Conservation (phyloP, 2,888 invertebrate species). For the Megamerina dolium region DNA sequence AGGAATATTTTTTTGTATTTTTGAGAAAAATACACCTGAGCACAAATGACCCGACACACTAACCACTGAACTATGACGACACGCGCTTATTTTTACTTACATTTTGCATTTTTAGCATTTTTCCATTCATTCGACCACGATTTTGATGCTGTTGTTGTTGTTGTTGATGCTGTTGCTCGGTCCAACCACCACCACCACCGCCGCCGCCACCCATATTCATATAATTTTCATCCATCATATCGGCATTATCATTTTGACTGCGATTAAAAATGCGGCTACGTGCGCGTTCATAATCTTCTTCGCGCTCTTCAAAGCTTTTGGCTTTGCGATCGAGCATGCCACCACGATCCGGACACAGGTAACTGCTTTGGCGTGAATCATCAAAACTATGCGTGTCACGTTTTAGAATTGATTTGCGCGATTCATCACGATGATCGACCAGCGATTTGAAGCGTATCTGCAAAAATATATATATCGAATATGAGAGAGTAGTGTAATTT, state of each 20-base stretch:
- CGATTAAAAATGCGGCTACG: slow-evolving; percentile 73
- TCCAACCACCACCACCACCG: slow-evolving; percentile 30
- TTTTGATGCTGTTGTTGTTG: slow-evolving; percentile 19
- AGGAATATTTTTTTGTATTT: neutral
- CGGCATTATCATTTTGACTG: slow-evolving; percentile 30
- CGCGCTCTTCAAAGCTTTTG: slow-evolving; percentile 86
- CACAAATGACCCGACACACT: too few species aligned
- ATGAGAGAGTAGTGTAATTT: too few species aligned
- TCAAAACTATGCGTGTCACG: slow-evolving; percentile 76
- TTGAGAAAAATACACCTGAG: slow-evolving; percentile 3
- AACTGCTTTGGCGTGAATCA: slow-evolving; percentile 55
- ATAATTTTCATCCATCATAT: slow-evolving; percentile 25
- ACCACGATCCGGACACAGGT: slow-evolving; percentile 58
- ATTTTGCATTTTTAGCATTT: slow-evolving; percentile 46
- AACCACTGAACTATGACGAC: neutral
- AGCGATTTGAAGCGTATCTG: slow-evolving; percentile 65
- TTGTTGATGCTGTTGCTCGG: slow-evolving; percentile 30
- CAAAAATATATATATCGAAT: too few species aligned
- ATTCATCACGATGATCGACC: slow-evolving; percentile 63
- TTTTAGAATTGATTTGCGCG: slow-evolving; percentile 73
- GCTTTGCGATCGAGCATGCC: slow-evolving; percentile 63
- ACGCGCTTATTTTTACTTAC: slow-evolving; percentile 22
- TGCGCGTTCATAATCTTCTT: slow-evolving; percentile 82
- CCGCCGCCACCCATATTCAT: slow-evolving; percentile 35
- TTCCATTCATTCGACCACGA: slow-evolving; percentile 36